phyloP scores from a whole-genome alignment of 1,140 invertebrate genomes.

The Dufourea novaeangliae region DNA sequence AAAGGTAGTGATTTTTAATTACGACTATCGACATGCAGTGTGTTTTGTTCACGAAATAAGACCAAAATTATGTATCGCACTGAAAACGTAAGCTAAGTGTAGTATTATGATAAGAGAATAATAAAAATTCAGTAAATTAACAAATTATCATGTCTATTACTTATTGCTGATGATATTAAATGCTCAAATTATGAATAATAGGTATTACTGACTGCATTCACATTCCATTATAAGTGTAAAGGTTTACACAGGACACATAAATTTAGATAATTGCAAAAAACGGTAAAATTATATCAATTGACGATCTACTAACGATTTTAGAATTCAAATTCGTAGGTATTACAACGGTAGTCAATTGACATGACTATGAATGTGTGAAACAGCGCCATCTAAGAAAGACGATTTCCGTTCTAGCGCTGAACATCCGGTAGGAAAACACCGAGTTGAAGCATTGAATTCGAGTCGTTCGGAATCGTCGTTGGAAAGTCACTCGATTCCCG shows the following conservation, averaged over 20 bases:
- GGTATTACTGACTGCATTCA: too few species aligned
- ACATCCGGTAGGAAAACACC: slow-evolving; percentile 34
- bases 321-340: slow-evolving; percentile 16
- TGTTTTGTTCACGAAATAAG: neutral
- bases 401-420: slow-evolving; percentile 16
- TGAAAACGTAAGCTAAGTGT: slow-evolving; percentile 18
- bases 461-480: slow-evolving; percentile 14
- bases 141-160: neutral
- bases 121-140: slow-evolving; percentile 17
- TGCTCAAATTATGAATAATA: neutral
- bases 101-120: slow-evolving; percentile 34
- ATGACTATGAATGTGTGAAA: neutral
- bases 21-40: neutral
- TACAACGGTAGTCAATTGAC: slow-evolving; percentile 9
- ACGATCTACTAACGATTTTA: neutral
- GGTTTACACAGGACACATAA: neutral
- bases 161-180: too few species aligned
- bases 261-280: neutral
- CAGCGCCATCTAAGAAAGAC: slow-evolving; percentile 3
- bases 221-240: neutral
- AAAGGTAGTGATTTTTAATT: slow-evolving; percentile 11
- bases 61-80: slow-evolving; percentile 19
- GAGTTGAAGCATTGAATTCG: slow-evolving; percentile 2
- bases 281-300: neutral
- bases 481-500: slow-evolving; percentile 56